These are phyloP conservation scores for Cyphomyrmex costatus DNA, from an alignment of 1,140 invertebrate species.

Conservation along the genomic window DNA sequence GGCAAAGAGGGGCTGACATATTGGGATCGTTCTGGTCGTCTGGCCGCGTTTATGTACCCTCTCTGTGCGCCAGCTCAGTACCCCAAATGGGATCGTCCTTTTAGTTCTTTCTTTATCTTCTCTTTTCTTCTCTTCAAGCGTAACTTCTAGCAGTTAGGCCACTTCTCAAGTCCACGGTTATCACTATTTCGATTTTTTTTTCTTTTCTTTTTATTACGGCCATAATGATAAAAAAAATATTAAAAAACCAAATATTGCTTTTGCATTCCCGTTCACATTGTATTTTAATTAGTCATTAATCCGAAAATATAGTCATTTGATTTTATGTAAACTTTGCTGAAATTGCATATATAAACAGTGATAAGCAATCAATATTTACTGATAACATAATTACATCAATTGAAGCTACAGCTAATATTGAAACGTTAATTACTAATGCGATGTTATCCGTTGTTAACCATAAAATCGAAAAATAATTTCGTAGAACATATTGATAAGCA, in stretches of 20 bases:
- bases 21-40: constrained; percentile 82
- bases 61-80: constrained; percentile 69
- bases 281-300: neutral
- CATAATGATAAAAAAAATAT: neutral
- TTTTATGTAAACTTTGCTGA: neutral
- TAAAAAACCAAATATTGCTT: too few species aligned
- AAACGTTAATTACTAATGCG: constrained; percentile 23
- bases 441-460: neutral
- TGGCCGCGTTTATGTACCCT: constrained; percentile 82
- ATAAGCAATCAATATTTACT: constrained; percentile 31
- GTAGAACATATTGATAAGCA: constrained; percentile 35
- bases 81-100: constrained; percentile 59
- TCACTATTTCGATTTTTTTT: neutral
- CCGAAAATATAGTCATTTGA: too few species aligned
- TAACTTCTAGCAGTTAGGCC: neutral
- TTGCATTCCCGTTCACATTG: too few species aligned
- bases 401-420: constrained; percentile 23
- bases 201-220: neutral
- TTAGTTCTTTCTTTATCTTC: constrained; percentile 50
- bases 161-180: neutral
- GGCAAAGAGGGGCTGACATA: constrained; percentile 82
- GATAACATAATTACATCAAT: neutral
- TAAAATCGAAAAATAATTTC: neutral
- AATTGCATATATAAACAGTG: neutral
- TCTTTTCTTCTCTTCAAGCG: constrained; percentile 10